A percentile compares a stretch with the other conserved stretches of the same genome.
phyloP scores from a whole-genome alignment of 2,888 invertebrate species.

The Antheraea assamensis region DNA sequence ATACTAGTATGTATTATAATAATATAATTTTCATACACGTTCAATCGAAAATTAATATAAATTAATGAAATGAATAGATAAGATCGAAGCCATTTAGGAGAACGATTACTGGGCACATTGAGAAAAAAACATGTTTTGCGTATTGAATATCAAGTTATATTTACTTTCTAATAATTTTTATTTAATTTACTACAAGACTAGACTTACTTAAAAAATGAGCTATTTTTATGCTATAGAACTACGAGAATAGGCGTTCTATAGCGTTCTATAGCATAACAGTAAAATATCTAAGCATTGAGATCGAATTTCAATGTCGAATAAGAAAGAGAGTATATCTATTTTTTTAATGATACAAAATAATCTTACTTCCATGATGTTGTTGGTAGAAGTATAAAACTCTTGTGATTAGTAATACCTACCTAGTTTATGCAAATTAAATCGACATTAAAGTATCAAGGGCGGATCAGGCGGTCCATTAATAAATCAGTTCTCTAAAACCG shows the following conservation, averaged over 20 bases:
- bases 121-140: too few species aligned
- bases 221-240: neutral
- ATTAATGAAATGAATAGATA: too few species aligned
- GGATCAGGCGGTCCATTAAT: constrained; percentile 81
- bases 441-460: constrained; percentile 80
- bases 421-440: constrained; percentile 73
- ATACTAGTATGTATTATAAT: too few species aligned
- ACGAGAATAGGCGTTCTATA: neutral
- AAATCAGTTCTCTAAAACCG: constrained; percentile 82
- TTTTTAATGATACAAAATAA: neutral
- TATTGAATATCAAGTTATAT: too few species aligned
- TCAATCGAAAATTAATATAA: too few species aligned
- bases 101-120: too few species aligned
- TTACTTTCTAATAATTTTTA: too few species aligned
- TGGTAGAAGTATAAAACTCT: constrained; percentile 21
- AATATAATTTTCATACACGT: too few species aligned
- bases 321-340: neutral
- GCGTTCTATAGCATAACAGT: neutral
- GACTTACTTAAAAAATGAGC: too few species aligned
- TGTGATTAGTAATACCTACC: constrained; percentile 29
- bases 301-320: neutral
- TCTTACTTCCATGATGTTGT: neutral
- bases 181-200: too few species aligned
- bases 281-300: neutral
- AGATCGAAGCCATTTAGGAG: too few species aligned